Percentiles rank a stretch among this genome's conserved stretches.
These are phyloP conservation scores for Nephrotoma guestfalica DNA, from an alignment of 2,888 invertebrate genomes.

Conservation along the genomic window DNA sequence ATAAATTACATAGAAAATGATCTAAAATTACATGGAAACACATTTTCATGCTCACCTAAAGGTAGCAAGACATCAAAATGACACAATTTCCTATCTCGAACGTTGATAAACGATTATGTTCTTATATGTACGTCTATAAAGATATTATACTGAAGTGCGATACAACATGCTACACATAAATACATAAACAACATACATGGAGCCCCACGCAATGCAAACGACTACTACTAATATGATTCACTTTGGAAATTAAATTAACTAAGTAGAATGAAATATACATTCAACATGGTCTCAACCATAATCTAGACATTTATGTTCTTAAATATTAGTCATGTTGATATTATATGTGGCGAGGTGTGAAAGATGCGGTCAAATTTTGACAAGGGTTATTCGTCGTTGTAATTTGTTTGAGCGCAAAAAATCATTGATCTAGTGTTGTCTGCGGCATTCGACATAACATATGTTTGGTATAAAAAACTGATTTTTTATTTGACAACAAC, in stretches of 20 bases:
- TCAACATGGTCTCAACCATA: neutral
- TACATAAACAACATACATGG: neutral
- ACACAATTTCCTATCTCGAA: neutral
- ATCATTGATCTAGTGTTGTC: neutral
- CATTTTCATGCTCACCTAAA: neutral
- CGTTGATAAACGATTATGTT: neutral
- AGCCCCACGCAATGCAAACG: neutral
- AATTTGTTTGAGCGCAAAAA: neutral
- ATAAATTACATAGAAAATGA: neutral
- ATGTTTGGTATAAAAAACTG: neutral
- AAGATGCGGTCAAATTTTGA: neutral
- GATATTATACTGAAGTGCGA: neutral
- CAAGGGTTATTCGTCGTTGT: neutral
- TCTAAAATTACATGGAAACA: neutral
- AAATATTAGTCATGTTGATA: too few species aligned
- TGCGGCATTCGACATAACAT: neutral
- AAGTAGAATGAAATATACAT: neutral
- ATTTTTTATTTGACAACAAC: neutral
- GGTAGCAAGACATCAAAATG: neutral
- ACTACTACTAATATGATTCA: neutral
- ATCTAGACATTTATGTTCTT: neutral
- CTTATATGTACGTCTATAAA: neutral
- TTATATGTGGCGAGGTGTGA: neutral
- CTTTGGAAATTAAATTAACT: neutral
- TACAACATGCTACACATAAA: neutral